Evolutionary conservation across 1,140 invertebrate genomes (phyloP), one percentile per base, ranked within the genome.

Genomic region (Musca vetustissima): DNA sequence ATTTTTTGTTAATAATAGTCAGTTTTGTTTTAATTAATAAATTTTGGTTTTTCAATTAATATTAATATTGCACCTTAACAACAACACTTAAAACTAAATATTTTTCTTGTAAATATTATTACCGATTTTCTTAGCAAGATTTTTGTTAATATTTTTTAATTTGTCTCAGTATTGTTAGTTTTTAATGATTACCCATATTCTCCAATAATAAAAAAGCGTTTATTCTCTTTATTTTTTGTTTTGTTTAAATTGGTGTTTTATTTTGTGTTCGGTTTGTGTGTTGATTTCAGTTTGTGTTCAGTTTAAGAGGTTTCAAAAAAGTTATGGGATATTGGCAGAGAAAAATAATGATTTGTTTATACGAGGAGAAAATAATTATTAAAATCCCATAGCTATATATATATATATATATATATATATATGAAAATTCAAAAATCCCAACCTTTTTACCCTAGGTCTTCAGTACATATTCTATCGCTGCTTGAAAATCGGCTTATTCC

Each of bases 61-160:
- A 61, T 61, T n/a, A 36, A 61, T 36, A 61, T 43, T 61, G 57
- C 32, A 32, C 57, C 57, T 61, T 61, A 61, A 61, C 57, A 61
- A 61, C 57, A 61, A 61, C 57, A 61, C 57, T 61, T 61, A 61
- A 61, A 61, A 61, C 57, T 61, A 61, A 28, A 36, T 36, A 61
- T 61, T 61, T 32, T 3, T 32, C 9, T 32, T 61, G 57, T 61
- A 61, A 36, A 61, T 61, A 61, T 61, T 61, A 61, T 36, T 61
- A 61, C 36, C 36, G 36, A 61, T 61, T 61, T 61, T 15, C 14
- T 61, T 61, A 2, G 2, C n/a, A n/a, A n/a, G n/a, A n/a, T 59
- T 32, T n/a, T 32, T 28, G n/a, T 55, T 55, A 22, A 24, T 14
- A 57, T 59, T 59, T 28, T 9, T 59, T 28, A n/a, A n/a, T 25